phyloP scores from a whole-genome alignment of 2,888 invertebrate genomes.

The Fragum fragum region DNA sequence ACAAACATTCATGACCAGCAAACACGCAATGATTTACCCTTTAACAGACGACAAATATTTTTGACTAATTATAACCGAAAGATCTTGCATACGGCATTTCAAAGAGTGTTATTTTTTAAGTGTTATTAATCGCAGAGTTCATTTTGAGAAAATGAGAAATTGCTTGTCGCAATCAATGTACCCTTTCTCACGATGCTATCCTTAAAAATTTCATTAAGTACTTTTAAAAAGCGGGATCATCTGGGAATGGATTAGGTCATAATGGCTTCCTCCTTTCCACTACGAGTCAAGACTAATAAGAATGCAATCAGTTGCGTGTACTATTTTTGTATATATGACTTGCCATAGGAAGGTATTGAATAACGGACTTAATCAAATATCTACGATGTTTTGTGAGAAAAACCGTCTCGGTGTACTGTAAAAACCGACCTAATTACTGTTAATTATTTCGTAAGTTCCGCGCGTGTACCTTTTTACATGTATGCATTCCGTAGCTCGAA shows the following conservation, averaged over 20 bases:
- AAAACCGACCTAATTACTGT: no score
- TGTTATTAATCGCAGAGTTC: no score
- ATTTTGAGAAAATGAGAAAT: not conserved
- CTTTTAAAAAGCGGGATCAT: not conserved
- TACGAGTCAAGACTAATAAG: not conserved
- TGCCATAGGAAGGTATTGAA: not conserved
- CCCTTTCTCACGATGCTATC: not conserved
- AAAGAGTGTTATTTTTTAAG: no score
- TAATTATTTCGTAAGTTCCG: no score
- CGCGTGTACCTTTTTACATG: no score
- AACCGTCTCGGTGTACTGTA: not conserved
- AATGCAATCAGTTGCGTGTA: not conserved
- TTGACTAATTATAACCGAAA: no score
- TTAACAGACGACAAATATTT: no score
- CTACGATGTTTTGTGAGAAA: not conserved
- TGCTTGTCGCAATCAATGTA: not conserved
- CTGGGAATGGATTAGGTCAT: not conserved
- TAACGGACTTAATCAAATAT: not conserved
- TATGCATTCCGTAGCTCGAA: no score
- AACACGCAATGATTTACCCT: no score
- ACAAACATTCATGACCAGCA: no score
- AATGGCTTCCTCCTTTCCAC: not conserved
- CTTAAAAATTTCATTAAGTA: not conserved
- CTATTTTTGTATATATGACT: no score
- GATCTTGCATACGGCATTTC: no score